Evolutionary conservation across 2,113 vertebrate species (phyloP), one percentile per base, ranked within the genome.

Genomic region (Taxidea taxus): DNA sequence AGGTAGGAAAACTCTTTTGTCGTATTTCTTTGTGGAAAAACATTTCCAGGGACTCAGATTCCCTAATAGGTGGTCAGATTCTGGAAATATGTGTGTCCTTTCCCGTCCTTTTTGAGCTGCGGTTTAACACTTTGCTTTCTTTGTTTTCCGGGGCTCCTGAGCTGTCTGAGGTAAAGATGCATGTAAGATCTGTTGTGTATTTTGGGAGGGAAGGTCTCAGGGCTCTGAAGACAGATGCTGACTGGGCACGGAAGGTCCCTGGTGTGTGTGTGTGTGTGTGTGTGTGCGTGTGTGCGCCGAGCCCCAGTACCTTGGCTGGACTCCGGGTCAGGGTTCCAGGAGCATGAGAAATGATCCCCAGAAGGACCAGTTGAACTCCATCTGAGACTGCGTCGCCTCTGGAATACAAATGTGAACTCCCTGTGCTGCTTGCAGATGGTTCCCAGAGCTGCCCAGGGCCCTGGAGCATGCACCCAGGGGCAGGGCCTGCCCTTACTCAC

Each of bases 401-500:
- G 90, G 94, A 64, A 90, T 80, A 29, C 64, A 64, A 85, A 47
- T 70, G 90, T 90, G 87, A 94, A 84, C 66, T 78, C 91, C 84
- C 86, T 6, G 18, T n/a, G 56, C 90, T 95, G 84, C 80, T 70
- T 66, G 31, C 64, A 84, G 74, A 93, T 23, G 18, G 87, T 98
- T 98, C 97, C 96, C 97, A 97, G 70, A 94, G 91, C 87, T 96
- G 84, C 47, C 60, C 82, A 16, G 94, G 91, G 89, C 83, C 90
- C 83, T 18, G 37, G 96, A 97, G 80, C 42, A 0, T 27, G 68
- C 91, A 96, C 90, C 94, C 95, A n/a, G 85, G 91, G 92, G 37
- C 96, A 96, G 87, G 92, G 90, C 77, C 96, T 98, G 96, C 98
- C 97, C 97, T 98, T 98, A 97, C 97, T 97, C 98, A 98, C 95